Percentiles rank a stretch among this genome's conserved stretches.
These are phyloP conservation scores for Poeciliopsis prolifica DNA, from an alignment of 2,113 vertebrate species.

Conservation along the genomic window DNA sequence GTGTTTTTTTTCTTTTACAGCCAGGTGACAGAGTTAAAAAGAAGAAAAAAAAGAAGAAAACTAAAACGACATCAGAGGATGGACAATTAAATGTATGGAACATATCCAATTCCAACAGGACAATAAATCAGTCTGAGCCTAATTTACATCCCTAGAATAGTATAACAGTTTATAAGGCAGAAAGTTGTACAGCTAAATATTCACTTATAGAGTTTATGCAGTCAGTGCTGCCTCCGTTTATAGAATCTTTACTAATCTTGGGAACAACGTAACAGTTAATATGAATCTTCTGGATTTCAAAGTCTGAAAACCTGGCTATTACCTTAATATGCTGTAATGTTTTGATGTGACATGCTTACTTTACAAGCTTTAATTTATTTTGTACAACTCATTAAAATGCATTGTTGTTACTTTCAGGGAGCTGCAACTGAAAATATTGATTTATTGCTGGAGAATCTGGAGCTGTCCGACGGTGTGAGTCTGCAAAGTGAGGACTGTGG, in stretches of 20 bases:
- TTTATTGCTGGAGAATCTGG: conserved; percentile 85
- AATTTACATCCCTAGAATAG: background rate
- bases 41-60: conserved; percentile 95
- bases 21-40: conserved; percentile 80
- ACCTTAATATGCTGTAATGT: too few relatives aligned
- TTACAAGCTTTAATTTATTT: too few relatives aligned
- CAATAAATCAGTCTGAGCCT: background rate
- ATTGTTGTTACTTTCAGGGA: conserved; percentile 61
- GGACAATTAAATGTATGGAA: conserved; percentile 71
- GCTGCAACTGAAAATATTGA: conserved; percentile 83
- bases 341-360: too few relatives aligned
- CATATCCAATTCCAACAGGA: background rate
- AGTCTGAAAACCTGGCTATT: too few relatives aligned
- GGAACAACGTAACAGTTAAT: background rate
- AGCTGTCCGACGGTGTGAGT: conserved; percentile 77
- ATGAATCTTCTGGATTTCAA: background rate
- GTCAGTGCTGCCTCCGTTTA: background rate
- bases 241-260: background rate
- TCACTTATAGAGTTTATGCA: background rate
- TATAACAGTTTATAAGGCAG: background rate
- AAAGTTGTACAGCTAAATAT: background rate
- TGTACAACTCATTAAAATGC: background rate
- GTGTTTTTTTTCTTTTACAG: conserved; percentile 39
- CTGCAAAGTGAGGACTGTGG: conserved; percentile 74
- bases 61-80: conserved; percentile 75